These are phyloP conservation scores for Origma solitaria DNA, from an alignment of 2,113 vertebrate genomes.

Conservation along the genomic window DNA sequence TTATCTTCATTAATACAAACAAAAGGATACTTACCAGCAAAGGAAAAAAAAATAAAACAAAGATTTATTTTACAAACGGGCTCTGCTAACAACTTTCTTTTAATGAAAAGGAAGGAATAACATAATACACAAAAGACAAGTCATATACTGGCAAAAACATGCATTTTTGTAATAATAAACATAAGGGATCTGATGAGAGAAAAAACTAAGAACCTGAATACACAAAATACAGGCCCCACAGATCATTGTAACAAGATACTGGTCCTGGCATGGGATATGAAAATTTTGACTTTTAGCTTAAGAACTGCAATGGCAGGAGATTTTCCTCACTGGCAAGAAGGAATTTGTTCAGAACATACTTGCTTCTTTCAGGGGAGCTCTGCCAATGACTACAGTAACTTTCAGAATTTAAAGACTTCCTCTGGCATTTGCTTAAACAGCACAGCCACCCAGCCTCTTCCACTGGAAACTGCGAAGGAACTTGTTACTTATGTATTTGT, in stretches of 20 bases:
- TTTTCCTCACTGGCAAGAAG: neutral
- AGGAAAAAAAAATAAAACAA: neutral
- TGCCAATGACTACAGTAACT: neutral
- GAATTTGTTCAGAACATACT: neutral
- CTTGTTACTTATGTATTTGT: conserved; percentile 23
- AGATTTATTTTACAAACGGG: neutral
- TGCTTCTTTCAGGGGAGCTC: neutral
- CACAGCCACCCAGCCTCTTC: conserved; percentile 14
- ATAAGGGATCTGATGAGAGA: neutral
- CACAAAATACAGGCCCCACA: neutral
- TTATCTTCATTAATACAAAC: conserved; percentile 38
- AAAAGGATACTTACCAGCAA: neutral
- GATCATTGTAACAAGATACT: neutral
- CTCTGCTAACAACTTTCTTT: neutral
- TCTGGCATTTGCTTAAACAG: neutral
- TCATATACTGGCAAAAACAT: neutral
- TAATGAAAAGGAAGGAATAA: neutral
- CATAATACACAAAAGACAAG: neutral
- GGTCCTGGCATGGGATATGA: neutral
- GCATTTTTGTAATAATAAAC: neutral
- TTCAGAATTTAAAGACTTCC: conserved; percentile 22
- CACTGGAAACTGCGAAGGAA: conserved; percentile 9
- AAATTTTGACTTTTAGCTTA: neutral
- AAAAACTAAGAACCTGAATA: neutral
- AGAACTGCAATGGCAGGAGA: neutral